A percentile compares a stretch with the other conserved stretches of the same genome.
Evolutionary conservation across 2,888 invertebrate genomes (phyloP).

Genomic region (Acrobeloides nanus): DNA sequence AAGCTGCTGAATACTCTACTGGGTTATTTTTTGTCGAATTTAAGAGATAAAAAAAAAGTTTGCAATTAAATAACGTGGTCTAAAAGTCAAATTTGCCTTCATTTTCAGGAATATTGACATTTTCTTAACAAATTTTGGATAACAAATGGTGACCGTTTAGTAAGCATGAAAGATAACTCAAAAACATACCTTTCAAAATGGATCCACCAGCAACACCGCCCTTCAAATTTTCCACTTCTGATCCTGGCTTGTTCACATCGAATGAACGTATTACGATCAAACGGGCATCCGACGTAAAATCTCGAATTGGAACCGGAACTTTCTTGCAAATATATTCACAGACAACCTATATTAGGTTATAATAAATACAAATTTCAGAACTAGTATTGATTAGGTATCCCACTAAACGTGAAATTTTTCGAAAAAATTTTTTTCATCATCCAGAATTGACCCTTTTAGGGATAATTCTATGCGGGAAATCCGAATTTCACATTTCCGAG

Average conservation of each 20-base stretch:
- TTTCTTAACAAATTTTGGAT: not conserved
- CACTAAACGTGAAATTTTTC: not conserved
- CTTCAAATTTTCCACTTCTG: constrained; percentile 77
- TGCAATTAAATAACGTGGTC: not conserved
- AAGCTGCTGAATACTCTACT: too few species aligned
- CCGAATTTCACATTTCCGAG: too few species aligned
- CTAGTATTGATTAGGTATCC: not conserved
- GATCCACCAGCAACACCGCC: constrained; percentile 99
- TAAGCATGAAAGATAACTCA: too few species aligned
- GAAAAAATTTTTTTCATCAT: too few species aligned
- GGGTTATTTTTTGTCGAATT: too few species aligned
- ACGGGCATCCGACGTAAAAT: constrained; percentile 87
- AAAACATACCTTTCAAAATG: constrained; percentile 72
- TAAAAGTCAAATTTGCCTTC: not conserved
- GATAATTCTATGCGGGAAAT: too few species aligned
- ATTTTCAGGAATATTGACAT: not conserved
- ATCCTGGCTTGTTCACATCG: constrained; percentile 98
- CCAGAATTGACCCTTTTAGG: too few species aligned
- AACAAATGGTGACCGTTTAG: not conserved
- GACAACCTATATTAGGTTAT: constrained; percentile 62
- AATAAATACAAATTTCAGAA: not conserved
- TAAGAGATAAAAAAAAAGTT: not conserved
- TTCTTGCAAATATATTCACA: constrained; percentile 98
- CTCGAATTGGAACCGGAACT: constrained; percentile 88
- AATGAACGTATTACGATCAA: constrained; percentile 81